Conservation (phyloP, 53 echinoderm and acorn worm species). For the Echinarachnius parma region DNA sequence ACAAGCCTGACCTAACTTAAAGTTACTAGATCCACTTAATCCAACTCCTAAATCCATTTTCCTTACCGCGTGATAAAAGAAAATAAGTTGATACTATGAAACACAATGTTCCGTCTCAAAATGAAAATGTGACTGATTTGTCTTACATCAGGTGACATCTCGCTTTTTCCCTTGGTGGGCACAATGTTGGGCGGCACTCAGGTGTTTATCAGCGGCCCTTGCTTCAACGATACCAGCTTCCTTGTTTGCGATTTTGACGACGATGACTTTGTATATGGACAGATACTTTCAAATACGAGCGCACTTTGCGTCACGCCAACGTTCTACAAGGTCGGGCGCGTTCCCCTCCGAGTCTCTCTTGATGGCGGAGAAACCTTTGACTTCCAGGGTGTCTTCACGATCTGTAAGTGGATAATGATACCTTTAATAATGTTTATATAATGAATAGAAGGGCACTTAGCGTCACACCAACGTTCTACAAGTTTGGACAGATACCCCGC, state of each 20-base stretch:
- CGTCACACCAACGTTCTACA: conserved; percentile 34
- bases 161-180: conserved; percentile 19
- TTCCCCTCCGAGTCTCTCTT: conserved; percentile 18
- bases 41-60: too few relatives aligned
- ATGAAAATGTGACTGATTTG: too few relatives aligned
- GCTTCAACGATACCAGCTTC: conserved; percentile 12
- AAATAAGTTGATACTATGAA: too few relatives aligned
- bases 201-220: conserved; percentile 15
- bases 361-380: conserved; percentile 23
- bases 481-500: conserved; percentile 20
- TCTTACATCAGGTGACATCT: conserved; percentile 19
- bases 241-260: conserved; percentile 10
- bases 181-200: conserved; percentile 29
- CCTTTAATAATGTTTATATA: too few relatives aligned
- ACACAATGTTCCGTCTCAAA: too few relatives aligned
- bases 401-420: conserved; percentile 11
- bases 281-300: not conserved
- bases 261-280: not conserved
- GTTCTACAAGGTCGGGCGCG: conserved; percentile 21
- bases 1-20: too few relatives aligned
- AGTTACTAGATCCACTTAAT: too few relatives aligned
- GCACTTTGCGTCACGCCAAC: conserved; percentile 43
- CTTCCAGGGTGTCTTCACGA: conserved; percentile 24
- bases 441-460: conserved; percentile 24
- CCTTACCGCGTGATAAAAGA: too few relatives aligned